A percentile compares a stretch with the other conserved stretches of the same genome.
phyloP scores from a whole-genome alignment of 1,140 invertebrate species.

The Panulirus ornatus region DNA sequence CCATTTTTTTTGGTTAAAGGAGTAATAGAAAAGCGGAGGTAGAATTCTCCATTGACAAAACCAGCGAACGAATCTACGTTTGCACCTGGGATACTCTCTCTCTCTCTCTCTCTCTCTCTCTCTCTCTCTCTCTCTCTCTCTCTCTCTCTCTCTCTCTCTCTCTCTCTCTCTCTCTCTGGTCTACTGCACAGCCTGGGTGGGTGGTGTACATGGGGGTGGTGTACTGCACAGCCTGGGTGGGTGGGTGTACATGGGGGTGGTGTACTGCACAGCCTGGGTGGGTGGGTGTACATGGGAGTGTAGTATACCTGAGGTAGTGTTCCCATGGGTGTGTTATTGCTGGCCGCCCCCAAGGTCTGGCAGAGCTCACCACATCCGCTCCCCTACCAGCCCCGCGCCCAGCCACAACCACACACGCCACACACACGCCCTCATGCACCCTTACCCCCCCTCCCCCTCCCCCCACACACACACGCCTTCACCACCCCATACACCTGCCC shows the following conservation, averaged over 20 bases:
- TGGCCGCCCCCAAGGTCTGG: no score
- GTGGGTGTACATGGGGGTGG: no score
- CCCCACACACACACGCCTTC: neutral
- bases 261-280: neutral
- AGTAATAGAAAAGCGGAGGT: no score
- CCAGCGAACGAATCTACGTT: no score
- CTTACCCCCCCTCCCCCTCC: neutral
- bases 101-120: conserved; percentile 38
- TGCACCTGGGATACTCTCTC: neutral
- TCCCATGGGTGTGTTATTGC: no score
- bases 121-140: conserved; percentile 14
- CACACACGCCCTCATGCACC: neutral
- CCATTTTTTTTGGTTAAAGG: no score
- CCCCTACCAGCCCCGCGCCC: neutral
- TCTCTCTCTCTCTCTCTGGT: no score
- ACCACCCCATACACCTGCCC: no score
- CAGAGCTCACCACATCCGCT: no score
- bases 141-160: conserved; percentile 16
- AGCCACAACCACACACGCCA: neutral
- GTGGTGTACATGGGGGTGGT: no score
- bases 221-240: neutral
- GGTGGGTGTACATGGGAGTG: neutral
- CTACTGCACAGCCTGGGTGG: neutral
- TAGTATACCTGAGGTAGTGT: neutral
- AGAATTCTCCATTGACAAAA: no score